These are phyloP conservation scores for Helostoma temminkii DNA, from an alignment of 2,797 vertebrate genomes.

Conservation along the genomic window DNA sequence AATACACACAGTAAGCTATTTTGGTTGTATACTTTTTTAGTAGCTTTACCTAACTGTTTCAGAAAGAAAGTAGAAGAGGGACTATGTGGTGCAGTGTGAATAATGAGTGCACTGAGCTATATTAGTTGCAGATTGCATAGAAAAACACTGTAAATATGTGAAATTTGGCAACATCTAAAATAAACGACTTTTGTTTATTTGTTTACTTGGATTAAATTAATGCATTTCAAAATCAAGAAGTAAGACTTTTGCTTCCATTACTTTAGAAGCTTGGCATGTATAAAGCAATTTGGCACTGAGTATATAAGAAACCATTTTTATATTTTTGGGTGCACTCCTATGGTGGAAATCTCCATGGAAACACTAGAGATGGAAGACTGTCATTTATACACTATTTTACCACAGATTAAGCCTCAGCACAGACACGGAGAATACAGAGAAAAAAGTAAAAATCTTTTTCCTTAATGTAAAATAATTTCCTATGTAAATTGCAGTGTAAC, in stretches of 20 bases:
- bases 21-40: slow-evolving; percentile 21
- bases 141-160: background rate
- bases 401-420: background rate
- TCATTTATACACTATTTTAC: background rate
- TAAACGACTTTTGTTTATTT: background rate
- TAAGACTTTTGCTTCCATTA: background rate
- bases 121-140: no score
- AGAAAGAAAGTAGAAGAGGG: background rate
- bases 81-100: slow-evolving; percentile 8
- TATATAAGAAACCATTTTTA: background rate
- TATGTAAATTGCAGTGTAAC: slow-evolving; percentile 11
- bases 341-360: background rate
- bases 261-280: no score
- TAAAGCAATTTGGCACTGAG: no score
- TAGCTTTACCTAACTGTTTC: slow-evolving; percentile 22
- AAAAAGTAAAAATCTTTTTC: background rate
- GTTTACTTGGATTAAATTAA: background rate
- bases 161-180: background rate
- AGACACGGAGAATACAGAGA: background rate
- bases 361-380: background rate
- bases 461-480: background rate
- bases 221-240: no score
- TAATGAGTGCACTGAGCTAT: background rate
- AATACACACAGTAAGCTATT: slow-evolving; percentile 34
- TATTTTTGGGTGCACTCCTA: background rate